Evolutionary conservation across 1,140 invertebrate genomes (phyloP).

Genomic region (Thaumatotibia leucotreta): DNA sequence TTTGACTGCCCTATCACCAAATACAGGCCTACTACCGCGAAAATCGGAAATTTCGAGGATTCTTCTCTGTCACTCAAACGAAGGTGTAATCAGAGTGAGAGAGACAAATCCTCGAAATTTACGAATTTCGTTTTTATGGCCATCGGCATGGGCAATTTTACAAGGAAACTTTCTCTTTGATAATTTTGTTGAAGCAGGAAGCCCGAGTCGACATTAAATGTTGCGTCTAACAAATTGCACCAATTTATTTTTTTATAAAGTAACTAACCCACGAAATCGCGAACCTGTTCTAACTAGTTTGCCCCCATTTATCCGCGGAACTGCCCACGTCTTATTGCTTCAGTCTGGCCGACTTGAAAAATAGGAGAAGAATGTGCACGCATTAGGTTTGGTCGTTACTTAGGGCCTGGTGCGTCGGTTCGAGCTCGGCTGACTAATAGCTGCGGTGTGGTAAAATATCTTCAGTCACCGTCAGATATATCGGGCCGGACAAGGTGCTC

Average conservation of each 20-base stretch:
- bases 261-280: neutral
- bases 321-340: slow-evolving; percentile 29
- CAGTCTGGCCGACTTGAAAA: slow-evolving; percentile 40
- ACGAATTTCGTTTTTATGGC: no score
- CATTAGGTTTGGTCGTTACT: slow-evolving; percentile 52
- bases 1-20: no score
- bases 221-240: neutral
- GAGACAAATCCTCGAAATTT: no score
- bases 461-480: neutral
- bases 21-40: no score
- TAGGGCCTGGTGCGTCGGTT: slow-evolving; percentile 36
- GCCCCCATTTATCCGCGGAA: neutral
- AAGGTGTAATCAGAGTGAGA: no score
- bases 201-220: neutral
- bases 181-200: no score
- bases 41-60: no score
- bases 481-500: no score
- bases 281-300: neutral
- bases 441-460: slow-evolving; percentile 43
- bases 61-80: no score
- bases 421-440: slow-evolving; percentile 49
- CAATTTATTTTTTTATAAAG: neutral
- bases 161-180: no score
- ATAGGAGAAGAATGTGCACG: slow-evolving; percentile 45
- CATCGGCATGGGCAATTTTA: no score